Evolutionary conservation across 1,140 invertebrate genomes (phyloP), one percentile per base, ranked within the genome.

Genomic region (Dendroctonus ponderosae): DNA sequence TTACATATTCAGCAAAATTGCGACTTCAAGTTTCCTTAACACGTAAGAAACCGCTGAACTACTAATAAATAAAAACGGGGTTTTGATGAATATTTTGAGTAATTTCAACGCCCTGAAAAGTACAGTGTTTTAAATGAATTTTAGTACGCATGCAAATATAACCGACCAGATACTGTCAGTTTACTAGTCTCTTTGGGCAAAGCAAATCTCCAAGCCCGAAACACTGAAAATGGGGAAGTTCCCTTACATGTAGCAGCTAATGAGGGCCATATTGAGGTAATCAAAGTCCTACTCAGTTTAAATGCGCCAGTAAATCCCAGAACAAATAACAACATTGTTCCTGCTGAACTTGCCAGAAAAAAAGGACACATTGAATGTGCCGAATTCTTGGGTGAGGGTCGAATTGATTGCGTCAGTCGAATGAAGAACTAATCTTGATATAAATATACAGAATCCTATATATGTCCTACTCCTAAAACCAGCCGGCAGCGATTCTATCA

Each of bases 191-290:
- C 84, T 67, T 82, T 85, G 58, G 91, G 90, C 4, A 81, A 84
- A 65, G 92, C 91, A 1, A 92, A 94, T 83, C 86, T 92, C 64
- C 91, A 93, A 80, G 86, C 87, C 58, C 80, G 91, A 69, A 90
- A 92, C 72, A 88, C 89, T 41, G 86, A 89, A 69, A 91, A 87
- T 69, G 92, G 90, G 26, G 89, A 89, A 81, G 93, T 96, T 6
- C 88, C 93, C 6, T 79, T 97, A 46, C 94, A 97, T 77, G 92
- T 94, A 79, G 94, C 94, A 57, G 92, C 94, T 5, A 87, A 85
- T 74, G 78, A 85, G 74, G 93, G 94, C 38, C 86, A 92, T 76
- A 81, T 86, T 54, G 87, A 92, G 50, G 89, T 89, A 68, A 82
- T 89, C 11, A 86, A 87, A 79, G 84, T 87, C 49, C 81, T 96